A percentile compares a stretch with the other conserved stretches of the same genome.
Evolutionary conservation across 1,140 invertebrate species (phyloP).

Genomic region (Bombus confusus): DNA sequence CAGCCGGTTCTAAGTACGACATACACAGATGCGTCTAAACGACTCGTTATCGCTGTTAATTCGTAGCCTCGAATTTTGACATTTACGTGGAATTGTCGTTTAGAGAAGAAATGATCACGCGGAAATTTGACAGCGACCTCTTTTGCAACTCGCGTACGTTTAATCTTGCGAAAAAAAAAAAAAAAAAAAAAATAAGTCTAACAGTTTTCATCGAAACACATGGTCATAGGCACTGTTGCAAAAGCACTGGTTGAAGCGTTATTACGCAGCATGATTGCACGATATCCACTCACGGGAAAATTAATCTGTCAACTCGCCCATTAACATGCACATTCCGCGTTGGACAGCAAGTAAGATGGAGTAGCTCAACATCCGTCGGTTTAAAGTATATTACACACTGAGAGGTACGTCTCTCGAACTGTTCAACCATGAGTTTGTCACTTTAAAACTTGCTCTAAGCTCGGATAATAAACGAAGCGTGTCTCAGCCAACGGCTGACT

Average conservation of each 20-base stretch:
- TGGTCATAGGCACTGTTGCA: too few species aligned
- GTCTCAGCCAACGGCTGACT: neutral
- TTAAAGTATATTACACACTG: slow-evolving; percentile 3
- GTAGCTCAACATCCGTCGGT: slow-evolving; percentile 8
- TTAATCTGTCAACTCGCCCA: slow-evolving; percentile 51
- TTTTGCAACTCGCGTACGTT: too few species aligned
- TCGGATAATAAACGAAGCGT: neutral
- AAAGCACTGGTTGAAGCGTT: neutral
- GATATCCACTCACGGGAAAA: slow-evolving; percentile 46
- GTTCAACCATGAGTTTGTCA: neutral
- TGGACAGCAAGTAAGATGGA: slow-evolving; percentile 42
- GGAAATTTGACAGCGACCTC: neutral
- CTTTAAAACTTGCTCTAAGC: neutral
- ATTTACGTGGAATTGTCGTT: neutral
- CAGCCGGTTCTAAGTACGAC: neutral
- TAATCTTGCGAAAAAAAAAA: neutral
- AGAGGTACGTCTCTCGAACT: neutral
- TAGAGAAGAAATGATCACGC: neutral
- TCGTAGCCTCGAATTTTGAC: neutral
- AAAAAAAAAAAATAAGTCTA: neutral
- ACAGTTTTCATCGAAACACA: neutral
- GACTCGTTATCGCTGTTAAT: neutral
- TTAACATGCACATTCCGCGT: slow-evolving; percentile 44
- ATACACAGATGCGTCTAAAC: neutral
- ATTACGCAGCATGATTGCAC: neutral